Percentiles rank a stretch among this genome's conserved stretches.
These are phyloP conservation scores for Sinelater perroti DNA, from an alignment of 2,888 invertebrate species.

Conservation along the genomic window DNA sequence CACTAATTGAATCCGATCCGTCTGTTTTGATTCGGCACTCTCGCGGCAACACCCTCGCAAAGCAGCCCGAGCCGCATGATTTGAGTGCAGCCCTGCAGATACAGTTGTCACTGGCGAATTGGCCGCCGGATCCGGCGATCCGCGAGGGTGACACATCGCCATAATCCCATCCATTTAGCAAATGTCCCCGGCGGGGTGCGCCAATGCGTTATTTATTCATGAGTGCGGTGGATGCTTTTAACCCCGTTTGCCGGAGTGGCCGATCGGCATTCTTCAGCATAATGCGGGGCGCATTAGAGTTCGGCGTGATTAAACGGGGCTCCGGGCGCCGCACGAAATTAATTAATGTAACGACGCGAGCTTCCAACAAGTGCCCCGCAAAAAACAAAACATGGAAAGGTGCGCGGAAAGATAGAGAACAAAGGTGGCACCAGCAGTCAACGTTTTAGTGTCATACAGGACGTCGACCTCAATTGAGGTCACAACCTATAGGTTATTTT, in stretches of 20 bases:
- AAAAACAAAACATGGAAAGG: no score
- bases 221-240: conserved; percentile 59
- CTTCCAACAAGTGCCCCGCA: no score
- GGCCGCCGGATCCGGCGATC: conserved; percentile 24
- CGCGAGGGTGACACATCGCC: conserved; percentile 51
- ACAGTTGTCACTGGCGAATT: conserved; percentile 20
- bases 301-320: conserved; percentile 5
- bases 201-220: conserved; percentile 59
- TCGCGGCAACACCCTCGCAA: conserved; percentile 13
- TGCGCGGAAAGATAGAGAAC: no score
- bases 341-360: no score
- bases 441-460: no score
- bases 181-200: conserved; percentile 50
- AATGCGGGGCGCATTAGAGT: conserved; percentile 44
- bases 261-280: conserved; percentile 51
- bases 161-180: conserved; percentile 60
- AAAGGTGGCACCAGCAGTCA: no score
- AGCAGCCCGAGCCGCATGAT: conserved; percentile 7
- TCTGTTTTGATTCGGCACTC: conserved; percentile 43
- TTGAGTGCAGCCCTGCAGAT: conserved; percentile 6
- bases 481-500: no score
- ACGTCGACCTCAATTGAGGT: no score
- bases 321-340: no score
- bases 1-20: conserved; percentile 53
- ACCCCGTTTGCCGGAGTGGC: conserved; percentile 58